Evolutionary conservation across 2,113 vertebrate species (phyloP), one percentile per base, ranked within the genome.

Genomic region (Echinops telfairi): DNA sequence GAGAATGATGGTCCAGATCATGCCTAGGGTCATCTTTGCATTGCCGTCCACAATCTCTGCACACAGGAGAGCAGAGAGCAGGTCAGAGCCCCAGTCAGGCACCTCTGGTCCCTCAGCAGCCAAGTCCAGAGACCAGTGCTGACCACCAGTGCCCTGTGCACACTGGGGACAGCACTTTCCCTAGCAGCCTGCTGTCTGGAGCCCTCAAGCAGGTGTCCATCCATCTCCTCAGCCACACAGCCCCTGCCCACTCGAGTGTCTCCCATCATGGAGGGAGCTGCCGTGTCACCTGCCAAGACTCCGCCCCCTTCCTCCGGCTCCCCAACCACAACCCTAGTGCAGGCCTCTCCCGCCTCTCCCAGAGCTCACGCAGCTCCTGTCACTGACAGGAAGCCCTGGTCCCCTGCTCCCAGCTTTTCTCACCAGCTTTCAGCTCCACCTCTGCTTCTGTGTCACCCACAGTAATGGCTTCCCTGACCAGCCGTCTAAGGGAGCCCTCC

Each of bases 1-100:
- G 10, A 99, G 99, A 97, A 99, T 99, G 96, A 99, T 99, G 77
- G 99, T 99, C 99, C 99, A 99, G 97, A 99, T 99, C 99, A 99
- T 99, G 6, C 99, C 99, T 88, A 99, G 98, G 0, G 99, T 99
- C 99, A 99, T 99, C 98, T 99, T 99, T 1, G 98, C 98, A 0
- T 99, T 99, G 68, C 99, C 99, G 0, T 99, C 99, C 27, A 99
- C 99, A 3, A 99, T 99, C 98, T 99, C 99, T 99, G 95, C 27
- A 94, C 4, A 31, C 0, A 17, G 53, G 70, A 16, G 27, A 14
- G 60, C 11, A 25, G 81, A 6, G 17, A 62, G n/a, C 57, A 5
- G 27, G 57, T 4, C n/a, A 79, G 17, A 66, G 19, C 3, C 38
- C 57, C 27, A 71, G 71, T 3, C 27, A 40, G 23, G 31, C 9